Conservation (phyloP, 2,888 invertebrate genomes). For the Tenthredo scrophulariae region DNA sequence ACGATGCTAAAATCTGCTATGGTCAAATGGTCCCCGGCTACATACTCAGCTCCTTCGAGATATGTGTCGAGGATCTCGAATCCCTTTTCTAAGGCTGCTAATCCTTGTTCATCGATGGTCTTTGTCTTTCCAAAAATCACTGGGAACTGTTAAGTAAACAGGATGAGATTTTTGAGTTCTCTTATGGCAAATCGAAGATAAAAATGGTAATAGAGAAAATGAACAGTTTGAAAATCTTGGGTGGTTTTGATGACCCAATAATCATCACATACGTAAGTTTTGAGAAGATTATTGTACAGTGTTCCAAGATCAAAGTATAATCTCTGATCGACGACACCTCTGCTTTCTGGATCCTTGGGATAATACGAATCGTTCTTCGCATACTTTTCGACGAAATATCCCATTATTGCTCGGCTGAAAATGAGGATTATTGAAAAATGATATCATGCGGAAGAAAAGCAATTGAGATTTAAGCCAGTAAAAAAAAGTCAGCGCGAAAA, state of each 20-base stretch:
- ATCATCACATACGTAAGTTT: conserved; percentile 85
- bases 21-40: conserved; percentile 85
- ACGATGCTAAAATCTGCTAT: conserved; percentile 85
- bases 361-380: conserved; percentile 87
- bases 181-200: neutral
- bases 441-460: neutral
- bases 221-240: too few relatives aligned
- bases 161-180: neutral
- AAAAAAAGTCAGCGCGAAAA: neutral
- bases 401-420: conserved; percentile 87
- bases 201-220: neutral
- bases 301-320: conserved; percentile 90
- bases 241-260: neutral
- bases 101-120: conserved; percentile 68
- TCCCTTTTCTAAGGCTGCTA: conserved; percentile 80
- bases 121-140: conserved; percentile 79
- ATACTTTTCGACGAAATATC: conserved; percentile 90
- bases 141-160: conserved; percentile 80
- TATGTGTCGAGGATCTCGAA: conserved; percentile 81
- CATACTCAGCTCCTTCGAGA: conserved; percentile 82
- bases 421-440: conserved; percentile 29
- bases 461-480: neutral
- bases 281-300: conserved; percentile 85
- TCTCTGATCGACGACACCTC: conserved; percentile 89
- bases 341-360: conserved; percentile 88